A percentile compares a stretch with the other conserved stretches of the same genome.
Evolutionary conservation across 2,797 vertebrate species (phyloP).

Genomic region (Anableps anableps): DNA sequence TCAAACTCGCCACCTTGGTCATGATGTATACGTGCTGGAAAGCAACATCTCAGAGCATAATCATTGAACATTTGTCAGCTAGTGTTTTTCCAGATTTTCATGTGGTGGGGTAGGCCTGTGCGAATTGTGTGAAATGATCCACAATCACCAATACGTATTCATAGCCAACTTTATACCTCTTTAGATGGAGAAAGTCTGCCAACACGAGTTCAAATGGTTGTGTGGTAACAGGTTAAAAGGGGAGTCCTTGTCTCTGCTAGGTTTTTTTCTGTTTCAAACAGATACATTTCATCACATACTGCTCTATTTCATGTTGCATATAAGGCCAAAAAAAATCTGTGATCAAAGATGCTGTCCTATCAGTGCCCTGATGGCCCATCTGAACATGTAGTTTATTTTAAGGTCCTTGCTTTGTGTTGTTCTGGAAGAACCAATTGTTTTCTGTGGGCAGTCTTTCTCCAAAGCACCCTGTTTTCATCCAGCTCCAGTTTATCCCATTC

Average conservation of each 20-base stretch:
- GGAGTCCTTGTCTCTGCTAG: too few species aligned
- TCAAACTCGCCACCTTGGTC: neutral
- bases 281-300: neutral
- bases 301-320: neutral
- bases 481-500: neutral
- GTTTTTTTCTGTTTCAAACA: too few species aligned
- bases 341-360: neutral
- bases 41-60: neutral
- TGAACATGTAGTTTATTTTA: neutral
- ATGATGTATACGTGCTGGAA: neutral
- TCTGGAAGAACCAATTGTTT: constrained; percentile 1
- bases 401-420: neutral
- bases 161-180: neutral
- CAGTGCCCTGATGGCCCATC: constrained; percentile 2
- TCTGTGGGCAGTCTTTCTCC: neutral
- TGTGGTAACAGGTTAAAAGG: neutral
- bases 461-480: neutral
- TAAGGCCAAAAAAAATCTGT: neutral
- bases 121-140: neutral
- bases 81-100: neutral
- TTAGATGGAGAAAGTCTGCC: neutral
- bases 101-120: neutral
- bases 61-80: constrained; percentile 1
- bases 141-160: neutral
- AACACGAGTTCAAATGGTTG: neutral